A percentile compares a stretch with the other conserved stretches of the same genome.
Conservation (phyloP, 2,113 vertebrate species). For the Pampusana beccarii region DNA sequence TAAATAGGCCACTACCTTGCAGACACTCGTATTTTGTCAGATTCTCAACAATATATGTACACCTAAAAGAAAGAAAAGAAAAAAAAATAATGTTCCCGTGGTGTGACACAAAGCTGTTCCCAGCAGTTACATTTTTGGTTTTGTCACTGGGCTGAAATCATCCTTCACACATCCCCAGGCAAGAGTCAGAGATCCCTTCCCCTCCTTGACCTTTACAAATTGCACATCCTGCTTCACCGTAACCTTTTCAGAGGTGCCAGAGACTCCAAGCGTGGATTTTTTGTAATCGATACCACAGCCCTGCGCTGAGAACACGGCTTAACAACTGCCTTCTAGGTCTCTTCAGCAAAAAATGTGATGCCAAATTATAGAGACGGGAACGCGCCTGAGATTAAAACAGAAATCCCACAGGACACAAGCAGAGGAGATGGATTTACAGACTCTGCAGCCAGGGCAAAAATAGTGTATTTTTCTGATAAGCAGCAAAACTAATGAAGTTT, state of each 20-base stretch:
- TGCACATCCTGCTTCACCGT: accelerated
- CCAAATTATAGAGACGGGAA: not conserved
- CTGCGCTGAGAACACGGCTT: accelerated
- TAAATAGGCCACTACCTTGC: not conserved
- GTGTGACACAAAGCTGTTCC: not conserved
- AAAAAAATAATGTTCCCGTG: not conserved
- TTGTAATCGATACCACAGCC: not conserved
- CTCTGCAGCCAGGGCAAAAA: no score
- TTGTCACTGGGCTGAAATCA: not conserved
- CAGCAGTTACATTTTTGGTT: not conserved
- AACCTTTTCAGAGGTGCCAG: conserved; percentile 18
- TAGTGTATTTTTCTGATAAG: not conserved
- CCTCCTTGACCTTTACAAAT: not conserved
- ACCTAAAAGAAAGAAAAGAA: not conserved
- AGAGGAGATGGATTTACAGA: not conserved
- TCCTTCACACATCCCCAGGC: not conserved
- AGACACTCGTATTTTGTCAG: not conserved
- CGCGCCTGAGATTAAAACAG: not conserved
- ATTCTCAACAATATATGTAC: not conserved
- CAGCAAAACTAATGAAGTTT: not conserved
- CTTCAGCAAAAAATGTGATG: not conserved
- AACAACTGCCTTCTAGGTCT: not conserved
- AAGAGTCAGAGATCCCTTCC: not conserved
- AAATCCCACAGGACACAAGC: accelerated
- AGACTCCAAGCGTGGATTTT: not conserved